Evolutionary conservation across 2,797 vertebrate species (phyloP).

Genomic region (Xenopus petersii): DNA sequence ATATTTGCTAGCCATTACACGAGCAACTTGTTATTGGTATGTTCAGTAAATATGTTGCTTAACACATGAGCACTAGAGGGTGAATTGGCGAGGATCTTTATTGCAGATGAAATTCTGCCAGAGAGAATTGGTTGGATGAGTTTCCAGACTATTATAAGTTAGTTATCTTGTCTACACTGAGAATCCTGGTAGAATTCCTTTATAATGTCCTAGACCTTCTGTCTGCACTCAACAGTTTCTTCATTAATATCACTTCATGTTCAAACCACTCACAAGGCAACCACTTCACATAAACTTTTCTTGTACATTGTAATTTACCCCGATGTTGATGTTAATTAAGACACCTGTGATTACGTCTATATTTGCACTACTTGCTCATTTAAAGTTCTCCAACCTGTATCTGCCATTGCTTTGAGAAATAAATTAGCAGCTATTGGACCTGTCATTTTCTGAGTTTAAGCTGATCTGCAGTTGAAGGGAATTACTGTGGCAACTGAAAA

Average conservation of each 20-base stretch:
- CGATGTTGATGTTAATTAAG: neutral
- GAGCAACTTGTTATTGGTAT: neutral
- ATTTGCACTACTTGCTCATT: constrained; percentile 15
- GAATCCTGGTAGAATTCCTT: constrained; percentile 16
- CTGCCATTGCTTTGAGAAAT: neutral
- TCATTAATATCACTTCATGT: neutral
- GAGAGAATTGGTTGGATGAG: constrained; percentile 13
- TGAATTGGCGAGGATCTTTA: constrained; percentile 11
- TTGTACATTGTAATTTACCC: neutral
- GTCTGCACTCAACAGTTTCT: neutral
- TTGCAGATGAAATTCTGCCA: constrained; percentile 20
- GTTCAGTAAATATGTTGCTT: constrained; percentile 3
- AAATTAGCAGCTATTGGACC: neutral
- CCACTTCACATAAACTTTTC: neutral
- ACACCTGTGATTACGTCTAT: constrained; percentile 15
- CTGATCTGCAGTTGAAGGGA: no score
- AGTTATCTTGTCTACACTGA: constrained; percentile 3
- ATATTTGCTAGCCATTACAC: neutral
- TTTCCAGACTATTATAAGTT: constrained; percentile 6
- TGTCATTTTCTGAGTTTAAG: no score
- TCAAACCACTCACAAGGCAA: neutral
- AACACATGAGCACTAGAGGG: neutral
- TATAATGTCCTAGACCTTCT: neutral
- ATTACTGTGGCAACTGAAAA: no score
- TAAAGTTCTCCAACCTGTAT: constrained; percentile 5